Evolutionary conservation across 2,888 invertebrate species (phyloP).

Genomic region (Calliscelio sp.): DNA sequence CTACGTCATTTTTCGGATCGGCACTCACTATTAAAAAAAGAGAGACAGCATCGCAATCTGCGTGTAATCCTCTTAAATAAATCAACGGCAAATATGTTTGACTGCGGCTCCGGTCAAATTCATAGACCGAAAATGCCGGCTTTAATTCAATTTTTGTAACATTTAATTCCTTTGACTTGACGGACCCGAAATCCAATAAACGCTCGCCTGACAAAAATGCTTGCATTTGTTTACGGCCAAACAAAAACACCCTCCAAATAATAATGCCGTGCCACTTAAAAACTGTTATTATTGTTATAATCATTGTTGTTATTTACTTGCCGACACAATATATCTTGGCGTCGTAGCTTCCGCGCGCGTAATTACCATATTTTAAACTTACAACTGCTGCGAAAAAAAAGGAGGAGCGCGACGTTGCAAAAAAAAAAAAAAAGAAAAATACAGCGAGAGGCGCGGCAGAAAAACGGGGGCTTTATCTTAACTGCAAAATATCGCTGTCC

Average conservation of each 20-base stretch:
- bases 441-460: background rate
- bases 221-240: conserved; percentile 51
- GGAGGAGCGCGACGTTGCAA: background rate
- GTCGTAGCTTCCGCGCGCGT: conserved; percentile 52
- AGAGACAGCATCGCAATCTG: no score
- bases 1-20: conserved; percentile 21
- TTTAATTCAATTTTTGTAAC: conserved; percentile 62
- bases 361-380: conserved; percentile 70
- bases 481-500: conserved; percentile 58
- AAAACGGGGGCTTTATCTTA: conserved; percentile 59
- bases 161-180: conserved; percentile 55
- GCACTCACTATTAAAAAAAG: no score
- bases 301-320: conserved; percentile 61
- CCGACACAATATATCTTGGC: conserved; percentile 52
- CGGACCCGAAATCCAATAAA: conserved; percentile 47
- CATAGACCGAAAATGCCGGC: conserved; percentile 29
- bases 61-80: conserved; percentile 56
- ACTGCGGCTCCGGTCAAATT: conserved; percentile 24
- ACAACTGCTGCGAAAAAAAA: conserved; percentile 50
- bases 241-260: conserved; percentile 48
- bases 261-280: conserved; percentile 33
- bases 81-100: conserved; percentile 55
- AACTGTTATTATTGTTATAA: conserved; percentile 48
- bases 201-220: conserved; percentile 34
- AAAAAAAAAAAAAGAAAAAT: background rate